Base-by-base conservation (phyloP, 2,888 invertebrate genomes). In the Marasmarcha lunaedactyla region DNA sequence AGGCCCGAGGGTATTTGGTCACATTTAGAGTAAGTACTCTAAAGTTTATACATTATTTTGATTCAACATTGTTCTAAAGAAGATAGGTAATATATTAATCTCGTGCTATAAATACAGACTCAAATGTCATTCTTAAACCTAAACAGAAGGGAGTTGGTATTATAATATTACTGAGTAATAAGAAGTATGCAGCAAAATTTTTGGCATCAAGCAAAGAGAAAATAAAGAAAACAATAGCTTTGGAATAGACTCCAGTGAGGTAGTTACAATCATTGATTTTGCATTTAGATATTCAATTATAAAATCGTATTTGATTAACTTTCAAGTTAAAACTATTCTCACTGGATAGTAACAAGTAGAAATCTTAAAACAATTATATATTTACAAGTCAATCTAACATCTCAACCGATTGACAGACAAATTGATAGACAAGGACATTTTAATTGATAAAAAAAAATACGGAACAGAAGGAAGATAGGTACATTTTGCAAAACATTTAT, bases 151-250 rank as follows among this genome's bases (percentile, higher is more conserved):
- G 58, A 66, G 66, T 58, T 67, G 65, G 60, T 67, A 69, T 66
- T 66, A 70, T 59, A 63, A 26, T 43, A 15, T 36, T 69, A 72
- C 63, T 63, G 70, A 72, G 68, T 68, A 66, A 63, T 66, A 71
- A 55, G 66, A 57, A 60, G 62, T 69, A 64, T 69, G 69, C 69
- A 70, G 68, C 69, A 61, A 74, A 71, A 59, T 79, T 78, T 83
- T 83, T 83, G 81, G 81, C 78, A 78, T 83, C 64, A 79, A 81
- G 79, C 78, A 78, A 57, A 66, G 57, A 67, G 60, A 59, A 56
- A 54, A 53, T 57, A 52, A 64, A 59, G 63, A n/a, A 60, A 74
- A 70, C 55, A 52, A 62, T 71, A 70, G 71, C 77, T 81, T 79
- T 81, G 81, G 79, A 74, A 77, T 70, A 77, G 70, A 67, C 49